phyloP scores from a whole-genome alignment of 2,797 vertebrate species.

The Brotula barbata region DNA sequence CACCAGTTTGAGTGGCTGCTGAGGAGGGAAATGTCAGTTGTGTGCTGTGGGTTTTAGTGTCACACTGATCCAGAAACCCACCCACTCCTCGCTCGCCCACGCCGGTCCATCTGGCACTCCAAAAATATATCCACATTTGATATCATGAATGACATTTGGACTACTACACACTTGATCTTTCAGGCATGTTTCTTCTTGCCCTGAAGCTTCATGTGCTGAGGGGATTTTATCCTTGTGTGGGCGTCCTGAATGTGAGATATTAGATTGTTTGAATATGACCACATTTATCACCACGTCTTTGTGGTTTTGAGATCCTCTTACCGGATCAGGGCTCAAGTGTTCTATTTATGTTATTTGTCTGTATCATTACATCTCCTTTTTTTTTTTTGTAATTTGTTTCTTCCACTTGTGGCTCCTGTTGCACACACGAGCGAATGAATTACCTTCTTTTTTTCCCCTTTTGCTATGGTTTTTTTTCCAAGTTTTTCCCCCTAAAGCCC shows the following conservation, averaged over 20 bases:
- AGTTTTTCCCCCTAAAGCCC: too few species aligned
- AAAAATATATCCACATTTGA: conserved; percentile 50
- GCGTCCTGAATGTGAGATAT: neutral
- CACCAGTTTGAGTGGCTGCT: neutral
- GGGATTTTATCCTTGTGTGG: neutral
- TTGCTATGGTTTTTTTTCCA: too few species aligned
- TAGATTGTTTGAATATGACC: neutral
- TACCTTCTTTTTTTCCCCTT: too few species aligned
- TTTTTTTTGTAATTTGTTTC: too few species aligned
- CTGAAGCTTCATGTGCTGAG: neutral
- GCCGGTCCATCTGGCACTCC: conserved; percentile 8
- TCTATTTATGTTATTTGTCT: too few species aligned
- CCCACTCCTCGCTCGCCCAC: neutral
- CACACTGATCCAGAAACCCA: conserved; percentile 12
- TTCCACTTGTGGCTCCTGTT: too few species aligned
- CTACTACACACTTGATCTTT: conserved; percentile 30
- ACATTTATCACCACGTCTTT: too few species aligned
- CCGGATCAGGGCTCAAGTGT: too few species aligned
- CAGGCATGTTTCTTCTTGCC: conserved; percentile 13
- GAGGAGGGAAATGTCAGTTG: conserved; percentile 12
- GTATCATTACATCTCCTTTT: too few species aligned
- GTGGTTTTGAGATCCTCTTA: too few species aligned
- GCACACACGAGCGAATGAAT: too few species aligned
- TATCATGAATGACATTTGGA: conserved; percentile 58
- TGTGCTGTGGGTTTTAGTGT: conserved; percentile 6